Conservation (phyloP, 2,888 invertebrate genomes). For the Prosopocoilus inquinatus region DNA sequence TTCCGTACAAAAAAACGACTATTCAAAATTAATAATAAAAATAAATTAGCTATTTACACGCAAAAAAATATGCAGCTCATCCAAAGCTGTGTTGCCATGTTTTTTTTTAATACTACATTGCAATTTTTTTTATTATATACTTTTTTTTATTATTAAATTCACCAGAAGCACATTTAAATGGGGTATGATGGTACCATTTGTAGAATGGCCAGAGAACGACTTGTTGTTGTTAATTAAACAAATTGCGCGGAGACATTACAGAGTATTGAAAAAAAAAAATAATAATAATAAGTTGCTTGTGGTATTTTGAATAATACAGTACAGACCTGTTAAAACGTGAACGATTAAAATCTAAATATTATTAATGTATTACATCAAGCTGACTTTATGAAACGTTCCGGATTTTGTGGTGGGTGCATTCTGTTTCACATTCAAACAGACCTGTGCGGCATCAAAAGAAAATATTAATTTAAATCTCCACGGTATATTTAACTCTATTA, state of each 20-base stretch:
- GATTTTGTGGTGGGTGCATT: background rate
- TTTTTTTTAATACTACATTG: background rate
- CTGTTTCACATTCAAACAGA: background rate
- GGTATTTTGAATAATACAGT: background rate
- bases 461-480: background rate
- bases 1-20: slow-evolving; percentile 10
- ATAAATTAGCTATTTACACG: slow-evolving; percentile 29
- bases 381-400: background rate
- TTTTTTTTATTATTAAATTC: background rate
- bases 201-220: too few relatives aligned
- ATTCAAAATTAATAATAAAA: slow-evolving; percentile 18
- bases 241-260: background rate
- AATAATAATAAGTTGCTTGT: background rate
- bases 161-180: background rate
- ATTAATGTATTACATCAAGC: background rate
- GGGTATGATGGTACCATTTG: too few relatives aligned
- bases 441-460: background rate
- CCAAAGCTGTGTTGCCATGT: background rate
- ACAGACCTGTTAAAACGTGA: too few relatives aligned
- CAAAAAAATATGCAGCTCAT: slow-evolving; percentile 12
- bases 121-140: background rate
- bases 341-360: too few relatives aligned
- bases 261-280: background rate
- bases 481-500: background rate
- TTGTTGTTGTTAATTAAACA: too few relatives aligned